Evolutionary conservation across 2,888 invertebrate species (phyloP), one percentile per base, ranked within the genome.

Genomic region (Cheilosia variabilis): DNA sequence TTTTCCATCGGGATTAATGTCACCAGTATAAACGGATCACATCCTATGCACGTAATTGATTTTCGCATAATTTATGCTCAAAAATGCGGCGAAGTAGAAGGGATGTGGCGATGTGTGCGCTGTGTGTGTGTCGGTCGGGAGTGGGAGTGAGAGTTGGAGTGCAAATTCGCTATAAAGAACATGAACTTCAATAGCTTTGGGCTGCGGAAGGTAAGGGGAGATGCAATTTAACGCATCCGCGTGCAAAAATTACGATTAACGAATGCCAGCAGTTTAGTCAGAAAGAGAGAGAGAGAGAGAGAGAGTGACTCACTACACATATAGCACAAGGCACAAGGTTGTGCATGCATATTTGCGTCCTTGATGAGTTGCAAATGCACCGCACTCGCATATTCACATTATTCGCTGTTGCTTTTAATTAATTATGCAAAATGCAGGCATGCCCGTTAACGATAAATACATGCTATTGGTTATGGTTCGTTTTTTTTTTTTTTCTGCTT

Each of bases 11-110:
- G 82, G 82, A 78, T 82, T 82, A 82, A 66, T 82, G 72, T 72
- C 82, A 72, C 66, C 66, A 71, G 55, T 45, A 78, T 82, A 78
- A 77, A 66, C 31, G 77, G 78, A 77, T 77, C 77, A 72, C 60
- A 66, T 72, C 71, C 77, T 68, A 65, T 72, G 60, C 55, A 53
- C 77, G 60, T 77, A 78, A 82, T 82, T 82, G 71, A 78, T 82
- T 82, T 82, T 77, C 78, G 55, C 66, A 82, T 82, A 82, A 82
- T 82, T 82, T 72, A 78, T 65, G 71, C 82, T 62, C 60, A 57
- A 72, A 77, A 77, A 72, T 63, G 58, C 43, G 50, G 58, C 43
- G 10, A 34, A n/a, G 47, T 19, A 55, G 52, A 27, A 68, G 17
- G 13, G 27, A 10, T 34, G 10, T 13, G 17, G 19, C 19, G 19